phyloP scores from a whole-genome alignment of 2,797 vertebrate species.

The Neoniphon sammara region DNA sequence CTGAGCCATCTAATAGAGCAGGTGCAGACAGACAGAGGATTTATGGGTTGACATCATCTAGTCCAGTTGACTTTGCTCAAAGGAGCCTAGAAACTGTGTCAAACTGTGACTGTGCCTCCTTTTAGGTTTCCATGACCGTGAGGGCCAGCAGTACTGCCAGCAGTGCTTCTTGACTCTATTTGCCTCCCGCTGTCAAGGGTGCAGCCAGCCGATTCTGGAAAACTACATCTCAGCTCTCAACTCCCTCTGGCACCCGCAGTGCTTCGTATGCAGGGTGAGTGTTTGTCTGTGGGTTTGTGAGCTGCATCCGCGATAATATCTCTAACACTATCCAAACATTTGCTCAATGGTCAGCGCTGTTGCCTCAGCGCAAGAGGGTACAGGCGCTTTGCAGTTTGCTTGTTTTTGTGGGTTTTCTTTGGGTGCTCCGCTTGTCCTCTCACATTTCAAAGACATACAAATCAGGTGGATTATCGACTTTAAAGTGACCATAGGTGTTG shows the following conservation, averaged over 20 bases:
- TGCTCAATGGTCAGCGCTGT: background rate
- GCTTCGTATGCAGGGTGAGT: conserved; percentile 92
- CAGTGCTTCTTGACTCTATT: conserved; percentile 92
- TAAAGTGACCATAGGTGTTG: too few relatives aligned
- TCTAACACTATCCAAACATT: background rate
- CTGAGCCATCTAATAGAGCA: background rate
- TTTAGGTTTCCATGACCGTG: conserved; percentile 93
- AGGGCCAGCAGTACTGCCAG: conserved; percentile 92
- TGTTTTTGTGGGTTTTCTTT: background rate
- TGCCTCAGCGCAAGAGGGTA: background rate
- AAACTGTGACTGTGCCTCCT: conserved; percentile 4
- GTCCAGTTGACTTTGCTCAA: background rate
- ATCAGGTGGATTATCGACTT: too few relatives aligned
- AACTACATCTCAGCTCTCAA: conserved; percentile 95
- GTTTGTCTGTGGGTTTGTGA: background rate
- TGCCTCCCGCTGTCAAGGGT: conserved; percentile 92
- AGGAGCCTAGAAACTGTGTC: background rate
- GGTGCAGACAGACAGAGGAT: too few relatives aligned
- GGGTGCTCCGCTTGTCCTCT: too few relatives aligned
- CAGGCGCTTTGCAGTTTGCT: background rate
- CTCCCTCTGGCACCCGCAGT: conserved; percentile 93
- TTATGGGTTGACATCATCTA: background rate
- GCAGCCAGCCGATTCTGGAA: conserved; percentile 91
- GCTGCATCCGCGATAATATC: background rate
- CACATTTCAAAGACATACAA: too few relatives aligned